These are phyloP conservation scores for Echiichthys vipera DNA, from an alignment of 2,797 vertebrate species.

Conservation along the genomic window DNA sequence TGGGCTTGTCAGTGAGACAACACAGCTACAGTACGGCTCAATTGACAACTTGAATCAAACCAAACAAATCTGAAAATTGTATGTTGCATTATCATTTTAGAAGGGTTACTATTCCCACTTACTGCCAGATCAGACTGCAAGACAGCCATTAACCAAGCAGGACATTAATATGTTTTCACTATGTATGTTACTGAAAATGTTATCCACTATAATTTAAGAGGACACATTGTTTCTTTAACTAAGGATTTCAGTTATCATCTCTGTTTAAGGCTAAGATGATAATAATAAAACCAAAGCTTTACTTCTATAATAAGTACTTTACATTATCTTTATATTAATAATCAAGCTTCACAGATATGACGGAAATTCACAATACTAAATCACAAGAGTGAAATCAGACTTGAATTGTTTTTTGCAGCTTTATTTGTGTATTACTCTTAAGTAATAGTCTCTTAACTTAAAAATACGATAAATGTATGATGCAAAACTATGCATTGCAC, in stretches of 20 bases:
- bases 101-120: background rate
- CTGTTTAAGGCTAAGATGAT: background rate
- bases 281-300: background rate
- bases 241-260: background rate
- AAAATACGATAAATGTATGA: background rate
- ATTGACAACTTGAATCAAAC: slow-evolving; percentile 17
- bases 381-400: background rate
- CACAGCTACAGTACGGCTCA: slow-evolving; percentile 8
- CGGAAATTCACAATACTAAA: background rate
- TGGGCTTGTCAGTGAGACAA: slow-evolving; percentile 39
- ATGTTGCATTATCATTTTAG: background rate
- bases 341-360: background rate
- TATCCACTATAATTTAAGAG: background rate
- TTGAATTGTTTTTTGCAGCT: background rate
- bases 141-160: no score
- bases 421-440: background rate
- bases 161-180: background rate
- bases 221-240: background rate
- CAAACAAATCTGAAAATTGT: background rate
- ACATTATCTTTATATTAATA: background rate
- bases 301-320: background rate
- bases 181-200: background rate
- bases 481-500: background rate
- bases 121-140: background rate
- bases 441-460: background rate